Conservation (phyloP, 2,113 vertebrate genomes). For the Capreolus pygargus region DNA sequence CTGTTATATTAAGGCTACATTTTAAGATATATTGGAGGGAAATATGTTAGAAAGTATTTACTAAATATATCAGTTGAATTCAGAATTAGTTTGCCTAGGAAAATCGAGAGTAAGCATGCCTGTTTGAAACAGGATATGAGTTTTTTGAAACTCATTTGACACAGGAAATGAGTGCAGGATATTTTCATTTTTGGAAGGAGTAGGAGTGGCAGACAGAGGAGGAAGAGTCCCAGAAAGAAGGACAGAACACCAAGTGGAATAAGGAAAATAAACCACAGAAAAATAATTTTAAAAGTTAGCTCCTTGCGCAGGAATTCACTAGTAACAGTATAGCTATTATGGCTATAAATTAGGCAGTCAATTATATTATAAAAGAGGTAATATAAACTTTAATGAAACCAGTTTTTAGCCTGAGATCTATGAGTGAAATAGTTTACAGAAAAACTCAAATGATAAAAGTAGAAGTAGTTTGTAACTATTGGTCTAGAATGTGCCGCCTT, state of each 20-base stretch:
- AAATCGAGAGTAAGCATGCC: background rate
- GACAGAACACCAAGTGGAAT: background rate
- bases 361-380: background rate
- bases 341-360: background rate
- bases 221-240: background rate
- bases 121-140: background rate
- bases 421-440: background rate
- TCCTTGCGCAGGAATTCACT: background rate
- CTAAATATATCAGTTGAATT: background rate
- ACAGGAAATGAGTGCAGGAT: background rate
- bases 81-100: background rate
- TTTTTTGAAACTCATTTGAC: background rate
- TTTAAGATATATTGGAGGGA: background rate
- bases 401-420: background rate
- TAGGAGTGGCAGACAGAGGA: background rate
- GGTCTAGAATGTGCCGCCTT: background rate
- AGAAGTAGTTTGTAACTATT: background rate
- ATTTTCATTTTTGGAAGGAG: background rate
- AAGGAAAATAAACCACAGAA: background rate
- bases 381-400: background rate
- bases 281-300: background rate
- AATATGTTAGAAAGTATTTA: background rate
- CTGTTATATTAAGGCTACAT: background rate
- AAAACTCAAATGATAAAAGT: background rate
- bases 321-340: background rate